Percentiles rank a stretch among this genome's conserved stretches.
phyloP scores from a whole-genome alignment of 2,797 vertebrate species.

The Lagodon rhomboides region DNA sequence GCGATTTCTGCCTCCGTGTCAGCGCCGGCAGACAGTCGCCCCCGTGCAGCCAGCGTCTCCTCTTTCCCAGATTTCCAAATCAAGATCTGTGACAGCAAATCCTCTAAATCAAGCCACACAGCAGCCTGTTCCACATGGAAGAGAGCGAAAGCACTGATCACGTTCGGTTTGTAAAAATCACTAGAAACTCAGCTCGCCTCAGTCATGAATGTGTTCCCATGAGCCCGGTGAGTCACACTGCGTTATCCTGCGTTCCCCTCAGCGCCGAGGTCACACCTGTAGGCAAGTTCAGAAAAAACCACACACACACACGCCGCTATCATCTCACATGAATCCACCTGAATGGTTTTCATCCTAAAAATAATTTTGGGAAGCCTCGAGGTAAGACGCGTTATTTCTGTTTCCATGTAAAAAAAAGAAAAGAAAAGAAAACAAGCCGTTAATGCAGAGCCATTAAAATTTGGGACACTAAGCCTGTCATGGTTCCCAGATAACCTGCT shows the following conservation, averaged over 20 bases:
- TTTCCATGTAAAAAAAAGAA: background rate
- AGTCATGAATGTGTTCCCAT: background rate
- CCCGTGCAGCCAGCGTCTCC: conserved; percentile 9
- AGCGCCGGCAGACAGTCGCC: conserved; percentile 16
- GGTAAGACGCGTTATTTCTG: conserved; percentile 20
- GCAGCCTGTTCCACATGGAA: rapidly evolving
- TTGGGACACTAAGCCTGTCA: background rate
- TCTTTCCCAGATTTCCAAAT: conserved; percentile 19
- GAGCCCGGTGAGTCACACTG: conserved; percentile 31
- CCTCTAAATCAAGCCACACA: background rate
- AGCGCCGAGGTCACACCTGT: background rate
- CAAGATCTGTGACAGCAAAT: conserved; percentile 16
- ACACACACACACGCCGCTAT: background rate
- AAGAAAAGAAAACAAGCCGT: background rate
- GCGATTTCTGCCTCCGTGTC: conserved; percentile 34
- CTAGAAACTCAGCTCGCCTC: background rate
- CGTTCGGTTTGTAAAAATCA: background rate
- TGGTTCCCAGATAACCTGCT: background rate
- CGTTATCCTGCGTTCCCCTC: conserved; percentile 25
- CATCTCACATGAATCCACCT: conserved; percentile 26
- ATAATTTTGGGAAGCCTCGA: conserved; percentile 2
- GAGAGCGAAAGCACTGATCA: background rate
- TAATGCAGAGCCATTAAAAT: background rate
- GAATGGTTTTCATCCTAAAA: conserved; percentile 22
- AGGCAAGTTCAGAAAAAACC: background rate